Evolutionary conservation across 2,797 vertebrate species (phyloP), one percentile per base, ranked within the genome.

Genomic region (Dipus sagitta): DNA sequence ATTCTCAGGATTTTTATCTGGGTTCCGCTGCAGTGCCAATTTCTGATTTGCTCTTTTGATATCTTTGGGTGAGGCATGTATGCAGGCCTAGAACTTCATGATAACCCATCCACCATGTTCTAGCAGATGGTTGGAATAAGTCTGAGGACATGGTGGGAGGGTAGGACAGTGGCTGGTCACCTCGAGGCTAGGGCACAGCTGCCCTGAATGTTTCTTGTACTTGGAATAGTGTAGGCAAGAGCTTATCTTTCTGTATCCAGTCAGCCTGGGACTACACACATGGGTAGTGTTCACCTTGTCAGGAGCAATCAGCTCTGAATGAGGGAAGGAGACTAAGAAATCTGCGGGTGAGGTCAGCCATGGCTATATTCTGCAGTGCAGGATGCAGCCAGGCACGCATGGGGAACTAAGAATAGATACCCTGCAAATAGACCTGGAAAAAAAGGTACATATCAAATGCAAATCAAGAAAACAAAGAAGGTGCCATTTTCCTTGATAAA

Each of bases 391-490:
- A 74, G n/a, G 47, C 6, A 23, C 58, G 34, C 65, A 4, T n/a
- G 60, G 18, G 71, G 80, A 93, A 42, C 75, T 83, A 68, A 92
- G 86, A 80, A 74, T 60, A 93, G 47, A 79, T 72, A 26, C 78
- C 65, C 72, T 80, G 23, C 70, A 92, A 82, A 93, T 13, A 91
- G 58, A 83, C 32, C 65, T 92, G 70, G 70, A 34, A 78, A 80
- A 80, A 47, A 78, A 81, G 54, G 68, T 83, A 62, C 17, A 78
- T 14, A 54, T 23, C n/a, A 70, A 78, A 86, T 84, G 62, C 26
- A 95, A 95, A 93, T 88, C 75, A 94, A 86, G 76, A 82, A 75
- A 89, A 70, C 38, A 96, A 85, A 76, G 38, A 52, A 21, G 67
- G 15, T 32, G 14, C 1, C 52, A 77, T 95, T 92, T 87, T 89